Evolutionary conservation across 2,113 vertebrate genomes (phyloP).

Genomic region (Scomber colias): DNA sequence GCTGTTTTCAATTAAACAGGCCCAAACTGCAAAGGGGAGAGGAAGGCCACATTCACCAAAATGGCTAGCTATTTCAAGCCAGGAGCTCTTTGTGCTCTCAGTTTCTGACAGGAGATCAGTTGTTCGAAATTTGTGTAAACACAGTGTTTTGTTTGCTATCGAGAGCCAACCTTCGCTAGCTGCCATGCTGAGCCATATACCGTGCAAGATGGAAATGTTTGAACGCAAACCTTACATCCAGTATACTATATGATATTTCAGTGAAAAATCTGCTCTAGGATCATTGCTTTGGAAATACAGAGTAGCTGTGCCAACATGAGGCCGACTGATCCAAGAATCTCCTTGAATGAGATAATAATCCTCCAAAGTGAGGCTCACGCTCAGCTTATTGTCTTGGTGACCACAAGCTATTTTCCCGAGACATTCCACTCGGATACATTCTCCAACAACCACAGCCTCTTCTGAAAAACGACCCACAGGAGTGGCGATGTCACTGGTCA

Average conservation of each 20-base stretch:
- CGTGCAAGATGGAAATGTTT: conserved; percentile 25
- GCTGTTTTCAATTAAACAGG: conserved; percentile 72
- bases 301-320: conserved; percentile 13
- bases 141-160: conserved; percentile 52
- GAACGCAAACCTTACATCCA: conserved; percentile 9
- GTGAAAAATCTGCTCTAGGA: conserved; percentile 30
- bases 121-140: conserved; percentile 62
- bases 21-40: conserved; percentile 49
- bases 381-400: conserved; percentile 69
- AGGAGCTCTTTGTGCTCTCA: conserved; percentile 50
- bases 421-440: conserved; percentile 58
- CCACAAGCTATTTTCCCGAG: conserved; percentile 64
- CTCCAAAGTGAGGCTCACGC: conserved; percentile 51
- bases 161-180: conserved; percentile 19
- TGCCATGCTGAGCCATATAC: conserved; percentile 29
- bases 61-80: conserved; percentile 57
- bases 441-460: conserved; percentile 57
- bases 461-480: conserved; percentile 35
- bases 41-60: conserved; percentile 59
- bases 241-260: conserved; percentile 12
- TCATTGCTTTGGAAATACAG: conserved; percentile 47
- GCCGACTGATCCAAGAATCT: conserved; percentile 61
- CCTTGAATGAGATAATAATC: conserved; percentile 68
- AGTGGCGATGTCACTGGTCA: conserved; percentile 23
- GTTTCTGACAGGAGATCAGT: conserved; percentile 60